Conservation (phyloP, 2,797 vertebrate species). For the Liasis olivaceus region DNA sequence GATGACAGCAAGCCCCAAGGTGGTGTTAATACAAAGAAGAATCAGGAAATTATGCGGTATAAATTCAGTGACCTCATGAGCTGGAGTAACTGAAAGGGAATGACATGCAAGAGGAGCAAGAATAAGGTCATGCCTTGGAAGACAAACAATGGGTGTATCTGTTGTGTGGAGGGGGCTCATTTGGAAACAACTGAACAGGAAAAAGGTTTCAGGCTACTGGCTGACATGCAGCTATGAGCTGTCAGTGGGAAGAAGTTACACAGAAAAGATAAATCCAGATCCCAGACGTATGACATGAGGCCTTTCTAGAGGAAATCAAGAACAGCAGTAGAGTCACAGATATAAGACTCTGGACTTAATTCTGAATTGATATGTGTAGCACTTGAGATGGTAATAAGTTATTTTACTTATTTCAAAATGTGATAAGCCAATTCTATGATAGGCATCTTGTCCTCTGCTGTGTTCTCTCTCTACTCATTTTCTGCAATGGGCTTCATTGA, state of each 20-base stretch:
- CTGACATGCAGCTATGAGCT: neutral
- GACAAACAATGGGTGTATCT: slow-evolving; percentile 17
- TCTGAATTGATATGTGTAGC: neutral
- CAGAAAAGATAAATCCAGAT: neutral
- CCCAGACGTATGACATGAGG: neutral
- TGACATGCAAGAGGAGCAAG: slow-evolving; percentile 27
- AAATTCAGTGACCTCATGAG: slow-evolving; percentile 11
- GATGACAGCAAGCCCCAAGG: neutral
- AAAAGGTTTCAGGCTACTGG: slow-evolving; percentile 2
- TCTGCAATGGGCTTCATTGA: neutral
- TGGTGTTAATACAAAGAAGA: slow-evolving; percentile 10
- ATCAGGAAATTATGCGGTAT: slow-evolving; percentile 25
- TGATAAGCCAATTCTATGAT: neutral
- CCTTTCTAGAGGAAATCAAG: neutral
- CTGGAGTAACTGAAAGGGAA: slow-evolving; percentile 23
- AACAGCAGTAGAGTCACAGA: neutral
- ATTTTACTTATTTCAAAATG: neutral
- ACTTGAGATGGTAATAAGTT: neutral
- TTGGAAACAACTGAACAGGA: slow-evolving; percentile 4
- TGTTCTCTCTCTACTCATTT: neutral
- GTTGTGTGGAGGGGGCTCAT: slow-evolving; percentile 5
- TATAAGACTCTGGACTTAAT: neutral
- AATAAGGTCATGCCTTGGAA: slow-evolving; percentile 11
- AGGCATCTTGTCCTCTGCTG: neutral
- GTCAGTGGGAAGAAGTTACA: neutral